Percentiles rank a stretch among this genome's conserved stretches.
These are phyloP conservation scores for Macroteleia sp. DNA, from an alignment of 2,888 invertebrate species.

Conservation along the genomic window DNA sequence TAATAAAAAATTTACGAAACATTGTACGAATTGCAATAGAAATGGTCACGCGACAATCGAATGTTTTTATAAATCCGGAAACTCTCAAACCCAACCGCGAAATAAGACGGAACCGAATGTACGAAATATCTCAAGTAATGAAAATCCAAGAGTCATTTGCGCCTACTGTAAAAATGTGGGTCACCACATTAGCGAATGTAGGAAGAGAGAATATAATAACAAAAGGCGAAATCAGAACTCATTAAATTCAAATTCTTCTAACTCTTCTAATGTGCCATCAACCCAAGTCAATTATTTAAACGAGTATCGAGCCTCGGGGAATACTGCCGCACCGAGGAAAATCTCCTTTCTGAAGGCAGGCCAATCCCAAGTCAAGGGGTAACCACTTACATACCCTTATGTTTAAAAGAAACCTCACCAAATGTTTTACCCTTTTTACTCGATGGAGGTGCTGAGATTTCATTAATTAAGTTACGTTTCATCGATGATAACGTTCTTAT, in stretches of 20 bases:
- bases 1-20: too few species aligned
- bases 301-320: background rate
- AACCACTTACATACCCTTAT: background rate
- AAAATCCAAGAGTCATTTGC: constrained; percentile 10
- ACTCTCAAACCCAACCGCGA: too few species aligned
- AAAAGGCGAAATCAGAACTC: constrained; percentile 22
- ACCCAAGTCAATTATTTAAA: constrained; percentile 40
- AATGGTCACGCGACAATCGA: too few species aligned
- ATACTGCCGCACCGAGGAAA: constrained; percentile 4
- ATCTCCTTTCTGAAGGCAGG: background rate
- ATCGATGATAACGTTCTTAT: background rate
- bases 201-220: constrained; percentile 44
- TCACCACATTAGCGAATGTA: constrained; percentile 31
- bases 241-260: too few species aligned
- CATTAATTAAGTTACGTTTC: constrained; percentile 9
- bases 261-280: constrained; percentile 12
- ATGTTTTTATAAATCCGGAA: too few species aligned
- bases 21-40: too few species aligned
- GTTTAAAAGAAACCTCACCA: too few species aligned
- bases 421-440: too few species aligned
- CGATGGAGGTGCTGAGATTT: too few species aligned
- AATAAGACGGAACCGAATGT: too few species aligned
- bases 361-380: background rate
- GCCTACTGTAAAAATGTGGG: constrained; percentile 45
- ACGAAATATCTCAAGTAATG: too few species aligned